Percentiles rank a stretch among this genome's conserved stretches.
phyloP scores from a whole-genome alignment of 2,797 vertebrate genomes.

The Hybognathus amarus region DNA sequence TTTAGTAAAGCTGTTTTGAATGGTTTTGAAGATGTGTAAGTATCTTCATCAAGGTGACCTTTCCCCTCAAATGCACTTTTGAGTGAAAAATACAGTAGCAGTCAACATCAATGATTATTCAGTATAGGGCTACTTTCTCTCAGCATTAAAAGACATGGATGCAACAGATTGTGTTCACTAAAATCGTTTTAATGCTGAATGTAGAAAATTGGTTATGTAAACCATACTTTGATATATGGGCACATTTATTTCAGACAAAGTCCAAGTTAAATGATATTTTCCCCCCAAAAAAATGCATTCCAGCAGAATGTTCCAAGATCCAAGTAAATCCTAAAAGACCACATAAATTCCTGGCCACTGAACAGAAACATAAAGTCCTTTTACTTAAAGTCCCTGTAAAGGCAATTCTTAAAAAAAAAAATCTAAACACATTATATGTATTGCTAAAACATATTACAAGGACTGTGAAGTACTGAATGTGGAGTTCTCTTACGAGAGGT shows the following conservation, averaged over 20 bases:
- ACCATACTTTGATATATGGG: neutral
- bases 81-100: slow-evolving; percentile 16
- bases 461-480: too few relatives aligned
- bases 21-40: slow-evolving; percentile 39
- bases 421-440: too few relatives aligned
- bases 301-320: slow-evolving; percentile 54
- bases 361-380: slow-evolving; percentile 65
- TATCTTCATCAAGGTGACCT: slow-evolving; percentile 23
- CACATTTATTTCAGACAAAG: slow-evolving; percentile 21
- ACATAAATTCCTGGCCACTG: slow-evolving; percentile 68
- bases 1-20: slow-evolving; percentile 43
- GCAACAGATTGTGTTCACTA: neutral
- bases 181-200: neutral
- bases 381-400: slow-evolving; percentile 24
- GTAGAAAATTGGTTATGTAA: neutral
- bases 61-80: slow-evolving; percentile 33
- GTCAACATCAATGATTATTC: neutral
- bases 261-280: slow-evolving; percentile 15
- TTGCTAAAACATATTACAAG: too few relatives aligned
- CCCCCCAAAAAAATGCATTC: slow-evolving; percentile 54
- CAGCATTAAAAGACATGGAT: neutral
- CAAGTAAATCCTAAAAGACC: slow-evolving; percentile 67
- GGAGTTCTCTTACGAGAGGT: too few relatives aligned
- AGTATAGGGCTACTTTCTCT: neutral
- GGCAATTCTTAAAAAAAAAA: too few relatives aligned